These are phyloP conservation scores for Chelidonichthys spinosus DNA, from an alignment of 2,797 vertebrate species.

Conservation along the genomic window DNA sequence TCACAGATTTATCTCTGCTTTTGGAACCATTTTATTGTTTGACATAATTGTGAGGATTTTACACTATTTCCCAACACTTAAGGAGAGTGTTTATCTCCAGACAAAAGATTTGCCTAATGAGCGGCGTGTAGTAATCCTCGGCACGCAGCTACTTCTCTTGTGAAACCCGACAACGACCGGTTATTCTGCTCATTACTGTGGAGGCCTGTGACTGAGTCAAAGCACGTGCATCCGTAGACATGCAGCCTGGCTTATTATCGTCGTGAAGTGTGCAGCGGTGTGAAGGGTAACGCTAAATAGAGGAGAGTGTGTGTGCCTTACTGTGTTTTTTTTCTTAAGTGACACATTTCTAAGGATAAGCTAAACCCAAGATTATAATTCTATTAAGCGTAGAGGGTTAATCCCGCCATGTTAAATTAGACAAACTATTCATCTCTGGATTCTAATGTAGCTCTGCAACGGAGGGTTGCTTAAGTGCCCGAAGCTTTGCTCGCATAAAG, in stretches of 20 bases:
- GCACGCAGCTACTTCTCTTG: constrained; percentile 61
- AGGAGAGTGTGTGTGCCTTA: background rate
- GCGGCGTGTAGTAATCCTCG: constrained; percentile 61
- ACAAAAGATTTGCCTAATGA: constrained; percentile 47
- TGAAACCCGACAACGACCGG: constrained; percentile 47
- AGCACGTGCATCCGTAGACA: background rate
- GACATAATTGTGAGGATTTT: constrained; percentile 6
- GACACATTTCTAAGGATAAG: constrained; percentile 6
- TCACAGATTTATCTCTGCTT: background rate
- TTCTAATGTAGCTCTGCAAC: background rate
- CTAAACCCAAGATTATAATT: background rate
- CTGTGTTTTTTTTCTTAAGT: background rate
- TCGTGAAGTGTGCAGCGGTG: background rate
- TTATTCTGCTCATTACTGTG: constrained; percentile 29
- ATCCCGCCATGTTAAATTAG: constrained; percentile 2
- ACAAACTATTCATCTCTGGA: background rate
- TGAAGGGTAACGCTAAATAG: background rate
- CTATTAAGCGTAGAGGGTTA: background rate
- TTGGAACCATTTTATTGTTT: constrained; percentile 6
- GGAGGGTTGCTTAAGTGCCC: constrained; percentile 1
- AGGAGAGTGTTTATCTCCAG: constrained; percentile 34
- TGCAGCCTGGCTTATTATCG: background rate
- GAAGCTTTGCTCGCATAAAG: constrained; percentile 1
- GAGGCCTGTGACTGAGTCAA: constrained; percentile 10
- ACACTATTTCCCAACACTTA: constrained; percentile 24